phyloP scores from a whole-genome alignment of 2,113 vertebrate genomes.

The Dromas ardeola region DNA sequence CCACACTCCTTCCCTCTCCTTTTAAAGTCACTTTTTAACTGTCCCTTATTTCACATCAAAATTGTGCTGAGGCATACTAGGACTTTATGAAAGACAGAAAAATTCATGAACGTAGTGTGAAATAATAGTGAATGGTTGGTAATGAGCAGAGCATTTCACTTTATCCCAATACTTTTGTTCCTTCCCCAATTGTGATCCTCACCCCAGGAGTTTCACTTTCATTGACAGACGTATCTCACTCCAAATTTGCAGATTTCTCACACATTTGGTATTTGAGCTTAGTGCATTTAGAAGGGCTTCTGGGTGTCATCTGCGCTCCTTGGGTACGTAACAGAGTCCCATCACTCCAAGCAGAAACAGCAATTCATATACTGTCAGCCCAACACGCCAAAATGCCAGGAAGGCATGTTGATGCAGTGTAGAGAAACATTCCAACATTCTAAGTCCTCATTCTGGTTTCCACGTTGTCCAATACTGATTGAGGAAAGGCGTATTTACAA shows the following conservation, averaged over 20 bases:
- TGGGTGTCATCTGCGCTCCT: not conserved
- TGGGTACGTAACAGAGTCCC: not conserved
- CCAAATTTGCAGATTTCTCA: not conserved
- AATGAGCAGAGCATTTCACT: constrained; percentile 14
- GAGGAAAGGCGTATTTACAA: not conserved
- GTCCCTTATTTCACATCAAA: not conserved
- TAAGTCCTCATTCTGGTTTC: not conserved
- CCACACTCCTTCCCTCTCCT: not conserved
- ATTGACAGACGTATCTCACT: not conserved
- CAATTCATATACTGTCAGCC: not conserved
- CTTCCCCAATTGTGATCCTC: not conserved
- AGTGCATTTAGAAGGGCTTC: not conserved
- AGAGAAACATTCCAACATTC: not conserved
- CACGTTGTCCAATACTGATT: not conserved
- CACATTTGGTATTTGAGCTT: not conserved
- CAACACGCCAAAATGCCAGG: not conserved
- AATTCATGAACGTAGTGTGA: not conserved
- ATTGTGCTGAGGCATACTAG: not conserved
- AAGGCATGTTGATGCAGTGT: not conserved
- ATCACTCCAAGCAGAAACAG: not conserved
- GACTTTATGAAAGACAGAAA: not conserved
- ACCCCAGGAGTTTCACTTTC: not conserved
- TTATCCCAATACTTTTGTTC: not conserved
- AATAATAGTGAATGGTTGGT: not conserved
- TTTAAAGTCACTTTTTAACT: not conserved